Base-by-base conservation (phyloP, 2,888 invertebrate species). In the Frankliniella intonsa region DNA sequence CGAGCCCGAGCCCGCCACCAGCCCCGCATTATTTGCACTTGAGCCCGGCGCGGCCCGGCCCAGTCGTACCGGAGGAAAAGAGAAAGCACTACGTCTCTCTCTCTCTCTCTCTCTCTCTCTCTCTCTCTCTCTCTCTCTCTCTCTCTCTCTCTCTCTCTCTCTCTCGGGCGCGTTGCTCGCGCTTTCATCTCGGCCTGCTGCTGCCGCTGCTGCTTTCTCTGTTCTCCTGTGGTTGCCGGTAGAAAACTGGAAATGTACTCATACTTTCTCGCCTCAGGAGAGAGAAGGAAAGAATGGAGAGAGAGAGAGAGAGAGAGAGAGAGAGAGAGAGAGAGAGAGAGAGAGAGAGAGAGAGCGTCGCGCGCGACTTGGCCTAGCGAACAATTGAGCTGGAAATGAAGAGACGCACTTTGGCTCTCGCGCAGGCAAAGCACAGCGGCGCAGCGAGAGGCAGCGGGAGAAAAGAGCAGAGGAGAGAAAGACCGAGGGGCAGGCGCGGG, bases 301-400 rank as follows among this genome's bases (percentile, higher is more conserved):
- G 38, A 38, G 38, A 38, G 38, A 38, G 38, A 38, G 38, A 38
- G 38, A 38, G 38, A 38, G 38, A 38, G 38, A 38, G 38, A 38
- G 38, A 38, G 38, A 38, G 38, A 38, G 38, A 38, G 38, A 38
- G 38, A 38, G 38, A 38, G 38, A 38, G 38, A 38, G 38, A 38
- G 38, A 5, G 38, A 38, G 38, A 5, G 38, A 38, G 38, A 38
- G 5, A 38, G 38, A 38, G 38, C 38, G 5, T 38, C 38, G 38
- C 38, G 55, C 55, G 17, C 12, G n/a, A 62, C 14, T n/a, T 62
- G 62, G 62, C 62, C n/a, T 22, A 69, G 22, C 69, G 25, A 76
- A 76, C 69, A 76, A 76, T 76, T 76, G 69, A n/a, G 69, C 22
- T 76, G 25, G 25, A 76, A 25, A 76, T 76, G 69, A 76, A 76